Evolutionary conservation across 53 echinoderm and acorn worm species (phyloP).

Genomic region (Stichopus horrens): DNA sequence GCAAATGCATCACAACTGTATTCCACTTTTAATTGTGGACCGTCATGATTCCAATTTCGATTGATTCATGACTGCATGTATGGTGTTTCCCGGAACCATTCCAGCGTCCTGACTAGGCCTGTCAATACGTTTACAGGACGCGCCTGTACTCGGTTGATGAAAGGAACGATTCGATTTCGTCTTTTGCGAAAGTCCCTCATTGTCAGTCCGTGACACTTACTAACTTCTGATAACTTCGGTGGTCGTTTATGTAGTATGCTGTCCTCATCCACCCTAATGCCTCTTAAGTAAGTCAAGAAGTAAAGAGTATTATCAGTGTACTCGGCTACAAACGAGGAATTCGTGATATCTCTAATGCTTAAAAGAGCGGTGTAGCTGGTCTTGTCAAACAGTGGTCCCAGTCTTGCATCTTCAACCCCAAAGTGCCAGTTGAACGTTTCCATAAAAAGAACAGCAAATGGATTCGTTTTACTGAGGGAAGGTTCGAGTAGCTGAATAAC

Average conservation of each 20-base stretch:
- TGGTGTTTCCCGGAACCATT: constrained; percentile 19
- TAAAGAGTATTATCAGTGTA: constrained; percentile 60
- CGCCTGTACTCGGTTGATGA: background rate
- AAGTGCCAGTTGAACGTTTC: constrained; percentile 24
- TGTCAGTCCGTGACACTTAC: constrained; percentile 45
- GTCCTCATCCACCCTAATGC: constrained; percentile 24
- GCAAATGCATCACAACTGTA: no score
- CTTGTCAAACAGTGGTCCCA: no score
- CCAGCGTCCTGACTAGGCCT: constrained; percentile 10
- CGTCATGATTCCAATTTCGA: no score
- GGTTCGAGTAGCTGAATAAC: constrained; percentile 6
- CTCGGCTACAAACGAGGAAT: no score
- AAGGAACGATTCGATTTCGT: constrained; percentile 62
- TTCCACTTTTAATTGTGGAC: no score
- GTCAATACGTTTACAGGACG: constrained; percentile 2
- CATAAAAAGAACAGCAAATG: constrained; percentile 5
- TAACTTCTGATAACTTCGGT: constrained; percentile 52
- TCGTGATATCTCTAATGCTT: no score
- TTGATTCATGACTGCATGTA: no score
- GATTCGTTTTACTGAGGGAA: background rate
- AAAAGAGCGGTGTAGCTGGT: no score
- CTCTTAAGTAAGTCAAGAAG: constrained; percentile 64
- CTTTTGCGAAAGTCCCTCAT: constrained; percentile 67
- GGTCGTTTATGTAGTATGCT: background rate
- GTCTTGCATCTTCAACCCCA: background rate